Percentiles rank a stretch among this genome's conserved stretches.
Evolutionary conservation across 2,113 vertebrate genomes (phyloP).

Genomic region (Perccottus glenii): DNA sequence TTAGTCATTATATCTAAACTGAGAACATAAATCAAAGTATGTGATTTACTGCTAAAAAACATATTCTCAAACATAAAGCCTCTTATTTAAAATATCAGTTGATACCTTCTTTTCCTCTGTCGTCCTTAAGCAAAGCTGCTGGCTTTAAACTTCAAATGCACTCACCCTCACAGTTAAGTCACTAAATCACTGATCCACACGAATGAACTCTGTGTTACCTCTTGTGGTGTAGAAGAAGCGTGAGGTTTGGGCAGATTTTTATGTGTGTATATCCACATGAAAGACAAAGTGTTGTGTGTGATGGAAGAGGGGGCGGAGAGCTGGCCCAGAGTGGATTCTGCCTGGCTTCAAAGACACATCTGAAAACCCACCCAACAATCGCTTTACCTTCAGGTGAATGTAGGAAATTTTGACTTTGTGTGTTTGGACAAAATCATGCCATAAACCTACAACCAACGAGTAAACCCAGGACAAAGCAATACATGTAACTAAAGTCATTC

Average conservation of each 20-base stretch:
- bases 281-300: constrained; percentile 42
- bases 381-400: constrained; percentile 27
- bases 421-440: too few relatives aligned
- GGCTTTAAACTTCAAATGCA: too few relatives aligned
- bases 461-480: too few relatives aligned
- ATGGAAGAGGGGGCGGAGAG: constrained; percentile 40
- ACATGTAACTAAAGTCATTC: too few relatives aligned
- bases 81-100: constrained; percentile 20
- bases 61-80: constrained; percentile 28
- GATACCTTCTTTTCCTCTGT: too few relatives aligned
- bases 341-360: constrained; percentile 19
- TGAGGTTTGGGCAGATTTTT: neutral
- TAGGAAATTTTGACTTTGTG: constrained; percentile 20
- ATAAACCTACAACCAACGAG: too few relatives aligned
- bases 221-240: constrained; percentile 10
- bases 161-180: too few relatives aligned
- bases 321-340: constrained; percentile 32
- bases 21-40: too few relatives aligned
- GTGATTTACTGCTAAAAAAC: neutral
- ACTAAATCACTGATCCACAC: too few relatives aligned
- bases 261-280: neutral
- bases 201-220: constrained; percentile 43
- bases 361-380: neutral
- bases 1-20: too few relatives aligned
- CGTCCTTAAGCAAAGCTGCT: too few relatives aligned